Evolutionary conservation across 2,797 vertebrate species (phyloP), one percentile per base, ranked within the genome.

Genomic region (Eulemur coronatus): DNA sequence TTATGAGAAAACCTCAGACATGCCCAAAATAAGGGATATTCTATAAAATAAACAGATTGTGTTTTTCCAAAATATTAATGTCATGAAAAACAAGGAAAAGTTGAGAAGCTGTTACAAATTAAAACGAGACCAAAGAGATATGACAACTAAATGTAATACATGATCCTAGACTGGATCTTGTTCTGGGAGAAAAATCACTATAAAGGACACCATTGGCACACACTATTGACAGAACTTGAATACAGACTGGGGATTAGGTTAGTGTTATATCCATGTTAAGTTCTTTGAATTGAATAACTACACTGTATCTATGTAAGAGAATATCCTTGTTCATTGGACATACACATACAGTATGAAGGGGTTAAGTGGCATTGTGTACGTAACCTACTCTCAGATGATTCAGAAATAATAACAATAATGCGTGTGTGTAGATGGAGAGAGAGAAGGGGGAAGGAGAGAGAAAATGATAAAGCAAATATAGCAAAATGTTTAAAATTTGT

Each of bases 321-420:
- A 72, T 46, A 30, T 48, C 57, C 30, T 89, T 76, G 26, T 82
- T 91, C 24, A 17, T 57, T 80, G 41, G 76, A 76, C 11, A 50
- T 57, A 11, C 1, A 28, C 52, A 12, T 88, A 2, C 18, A 50
- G 7, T 22, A 14, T 90, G 22, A 93, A 67, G 30, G 11, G 10
- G 12, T 46, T 46, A 93, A 86, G 55, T 14, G 30, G 7, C 7
- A 9, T 30, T 50, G n/a, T 67, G 10, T 57, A 1, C 72, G 2
- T 90, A 69, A 84, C 33, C 24, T 87, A 70, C 28, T 75, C 48
- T 94, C 30, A 84, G 69, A 73, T 96, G 33, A 89, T 85, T 52
- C 84, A 7, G 7, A 87, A 82, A 67, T 85, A 76, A 75, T 81
- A 87, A 84, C 79, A 89, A 81, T 35, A 48, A 48, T 91, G 20